phyloP scores from a whole-genome alignment of 2,113 vertebrate species.

The Lichenostomus cassidix region DNA sequence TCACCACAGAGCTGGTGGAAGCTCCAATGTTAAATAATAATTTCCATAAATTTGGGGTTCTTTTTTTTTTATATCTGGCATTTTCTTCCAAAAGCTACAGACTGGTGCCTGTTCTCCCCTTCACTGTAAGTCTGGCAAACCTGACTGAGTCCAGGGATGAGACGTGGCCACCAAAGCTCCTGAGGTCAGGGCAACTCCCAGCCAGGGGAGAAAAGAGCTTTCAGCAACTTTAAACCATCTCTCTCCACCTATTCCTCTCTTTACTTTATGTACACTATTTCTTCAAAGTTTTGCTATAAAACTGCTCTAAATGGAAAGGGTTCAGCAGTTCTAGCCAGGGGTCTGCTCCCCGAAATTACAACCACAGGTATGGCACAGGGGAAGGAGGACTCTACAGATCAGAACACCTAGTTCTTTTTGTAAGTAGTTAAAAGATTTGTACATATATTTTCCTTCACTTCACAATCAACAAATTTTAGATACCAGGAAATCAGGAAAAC shows the following conservation, averaged over 20 bases:
- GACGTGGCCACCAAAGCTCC: background rate
- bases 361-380: background rate
- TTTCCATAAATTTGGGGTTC: background rate
- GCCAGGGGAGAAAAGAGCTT: background rate
- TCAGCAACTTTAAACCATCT: background rate
- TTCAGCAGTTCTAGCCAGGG: slow-evolving; percentile 15
- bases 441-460: slow-evolving; percentile 13
- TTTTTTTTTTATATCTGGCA: background rate
- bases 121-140: background rate
- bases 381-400: slow-evolving; percentile 37
- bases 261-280: slow-evolving; percentile 6
- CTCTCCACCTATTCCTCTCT: background rate
- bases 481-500: background rate
- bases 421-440: slow-evolving; percentile 29
- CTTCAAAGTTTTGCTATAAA: background rate
- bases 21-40: background rate
- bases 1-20: background rate
- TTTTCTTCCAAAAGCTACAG: background rate
- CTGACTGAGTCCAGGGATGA: background rate
- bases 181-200: background rate
- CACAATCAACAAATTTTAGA: background rate
- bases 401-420: slow-evolving; percentile 12
- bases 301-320: slow-evolving; percentile 17
- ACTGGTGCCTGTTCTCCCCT: background rate
- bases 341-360: slow-evolving; percentile 6